Evolutionary conservation across 2,113 vertebrate species (phyloP), one percentile per base, ranked within the genome.

Genomic region (human (Homo sapiens)): DNA sequence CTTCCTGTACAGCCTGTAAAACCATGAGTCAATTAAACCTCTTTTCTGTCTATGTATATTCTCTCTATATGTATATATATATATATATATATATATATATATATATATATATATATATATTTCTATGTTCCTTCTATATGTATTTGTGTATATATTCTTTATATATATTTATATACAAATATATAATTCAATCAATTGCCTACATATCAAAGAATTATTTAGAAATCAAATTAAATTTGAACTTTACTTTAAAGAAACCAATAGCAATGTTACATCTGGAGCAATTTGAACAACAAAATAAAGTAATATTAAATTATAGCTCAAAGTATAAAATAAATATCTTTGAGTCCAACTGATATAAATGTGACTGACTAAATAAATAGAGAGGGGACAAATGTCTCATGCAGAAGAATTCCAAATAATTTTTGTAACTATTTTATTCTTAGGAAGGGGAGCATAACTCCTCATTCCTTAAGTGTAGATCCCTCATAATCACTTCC

Each of bases 201-300:
- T 89, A 35, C 38, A 22, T 64, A 43, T 0, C 3, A 61, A 68
- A 84, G 6, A 57, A 61, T 73, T 14, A 68, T 61, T 91, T 86
- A 89, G 27, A 97, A 86, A 61, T 89, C 64, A 64, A 76, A 48
- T 80, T 90, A 81, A 93, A 82, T 85, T 43, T 50, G 4, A 73
- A n/a, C 23, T 91, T 70, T 9, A 88, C 89, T 61, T 32, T 91
- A 64, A 79, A 59, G 45, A 86, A 88, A 78, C 7, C 8, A 35
- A 30, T 30, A 23, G 25, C 27, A 43, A 50, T 61, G 11, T 32
- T 64, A 38, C 70, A 80, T 35, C 8, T 59, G 25, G 27, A 96
- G 23, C 5, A 59, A 68, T 61, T 38, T 93, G 55, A 84, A 2
- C 8, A 81, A 72, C 13, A 66, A 57, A 76, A 64, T 70, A 50